Base-by-base conservation (phyloP, 2,888 invertebrate genomes). In the Lepidochrysops patricia region DNA sequence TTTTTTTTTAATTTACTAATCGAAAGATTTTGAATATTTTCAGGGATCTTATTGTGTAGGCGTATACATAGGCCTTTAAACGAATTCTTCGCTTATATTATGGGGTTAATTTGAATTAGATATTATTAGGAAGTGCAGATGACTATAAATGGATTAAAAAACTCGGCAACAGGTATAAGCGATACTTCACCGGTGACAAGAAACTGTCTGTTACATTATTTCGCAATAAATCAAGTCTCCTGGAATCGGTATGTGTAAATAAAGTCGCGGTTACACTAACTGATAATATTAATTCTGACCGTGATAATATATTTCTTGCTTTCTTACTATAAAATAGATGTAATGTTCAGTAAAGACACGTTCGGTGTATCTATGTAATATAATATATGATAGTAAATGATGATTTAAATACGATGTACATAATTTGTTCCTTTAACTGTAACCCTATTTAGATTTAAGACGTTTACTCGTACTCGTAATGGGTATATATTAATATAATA, bases 61-160 rank as follows among this genome's bases (percentile, higher is more conserved):
- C n/a, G n/a, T n/a, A n/a, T n/a, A n/a, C n/a, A n/a, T n/a, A n/a
- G n/a, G n/a, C n/a, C n/a, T n/a, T n/a, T n/a, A n/a, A n/a, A n/a
- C n/a, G n/a, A n/a, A n/a, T n/a, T n/a, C n/a, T n/a, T n/a, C 72
- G 80, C 69, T 79, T 74, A 78, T 69, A 79, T 83, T 72, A 71
- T 74, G 72, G 67, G 74, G 75, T 69, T 74, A 74, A 82, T 81
- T 77, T 81, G 68, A 79, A 80, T 79, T 68, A 70, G 66, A 68
- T 75, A 74, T 68, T 62, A 70, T 68, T 66, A 68, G 69, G 68
- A 72, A 68, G 67, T 69, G 70, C 70, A 70, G 66, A 67, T 67
- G 70, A 66, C 63, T 66, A 60, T 60, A 64, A 61, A 62, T 52
- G 60, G 60, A 60, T 60, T 62, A 63, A 67, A 66, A 63, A 62